A percentile compares a stretch with the other conserved stretches of the same genome.
Conservation (phyloP, 2,888 invertebrate genomes). For the Melitaea athalia region DNA sequence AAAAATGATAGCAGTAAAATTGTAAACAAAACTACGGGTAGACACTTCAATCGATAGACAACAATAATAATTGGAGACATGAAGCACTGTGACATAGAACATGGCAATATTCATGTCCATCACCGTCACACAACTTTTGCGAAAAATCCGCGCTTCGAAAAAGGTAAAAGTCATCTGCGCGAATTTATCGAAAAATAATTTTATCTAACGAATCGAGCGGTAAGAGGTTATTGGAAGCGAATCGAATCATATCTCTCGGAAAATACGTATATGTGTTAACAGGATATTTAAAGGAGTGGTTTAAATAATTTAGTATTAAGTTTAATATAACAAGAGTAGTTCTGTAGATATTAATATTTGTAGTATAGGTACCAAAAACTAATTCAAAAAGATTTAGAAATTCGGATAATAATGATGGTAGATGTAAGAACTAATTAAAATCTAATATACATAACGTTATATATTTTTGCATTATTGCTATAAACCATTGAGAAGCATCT, state of each 20-base stretch:
- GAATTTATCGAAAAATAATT: conserved; percentile 16
- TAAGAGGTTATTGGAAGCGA: background rate
- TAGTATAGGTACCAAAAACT: no score
- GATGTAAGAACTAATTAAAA: no score
- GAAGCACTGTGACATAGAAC: background rate
- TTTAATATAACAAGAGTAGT: no score
- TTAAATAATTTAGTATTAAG: background rate
- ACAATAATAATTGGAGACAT: conserved; percentile 3
- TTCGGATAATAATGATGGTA: no score
- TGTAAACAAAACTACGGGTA: background rate
- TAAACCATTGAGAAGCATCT: no score
- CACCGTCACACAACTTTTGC: conserved; percentile 1
- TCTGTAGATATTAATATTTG: no score
- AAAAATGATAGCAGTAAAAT: background rate
- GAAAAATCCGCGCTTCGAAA: background rate
- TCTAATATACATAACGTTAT: no score
- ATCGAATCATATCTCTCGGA: background rate
- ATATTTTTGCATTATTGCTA: no score
- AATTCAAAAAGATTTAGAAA: no score
- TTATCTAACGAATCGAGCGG: conserved; percentile 7
- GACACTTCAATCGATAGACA: background rate
- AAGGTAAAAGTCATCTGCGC: background rate
- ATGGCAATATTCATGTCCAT: conserved; percentile 12
- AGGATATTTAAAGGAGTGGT: background rate
- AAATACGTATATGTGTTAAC: background rate